Conservation (phyloP, 1,140 invertebrate genomes). For the Luehdorfia chinensis region DNA sequence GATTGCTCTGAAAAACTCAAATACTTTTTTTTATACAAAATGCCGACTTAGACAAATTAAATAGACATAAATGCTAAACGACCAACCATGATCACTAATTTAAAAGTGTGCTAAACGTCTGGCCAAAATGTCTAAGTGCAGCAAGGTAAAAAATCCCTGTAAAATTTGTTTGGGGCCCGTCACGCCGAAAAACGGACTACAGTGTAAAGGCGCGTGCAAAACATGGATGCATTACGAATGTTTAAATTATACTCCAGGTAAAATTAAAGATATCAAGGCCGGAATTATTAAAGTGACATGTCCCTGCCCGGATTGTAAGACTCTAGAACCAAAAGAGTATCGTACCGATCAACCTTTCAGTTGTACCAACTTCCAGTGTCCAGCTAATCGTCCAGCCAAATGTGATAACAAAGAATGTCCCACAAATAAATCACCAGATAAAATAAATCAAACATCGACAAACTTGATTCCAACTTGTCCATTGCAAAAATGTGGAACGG, state of each 20-base stretch:
- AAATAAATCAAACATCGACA: slow-evolving; percentile 14
- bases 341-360: slow-evolving; percentile 36
- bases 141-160: slow-evolving; percentile 52
- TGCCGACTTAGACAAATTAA: slow-evolving; percentile 4
- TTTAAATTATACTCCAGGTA: slow-evolving; percentile 49
- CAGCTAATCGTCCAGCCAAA: slow-evolving; percentile 39
- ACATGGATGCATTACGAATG: slow-evolving; percentile 53
- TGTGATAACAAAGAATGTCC: slow-evolving; percentile 38
- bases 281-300: slow-evolving; percentile 48
- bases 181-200: slow-evolving; percentile 43
- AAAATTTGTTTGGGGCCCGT: slow-evolving; percentile 53
- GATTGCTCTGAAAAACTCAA: no score
- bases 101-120: not conserved
- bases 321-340: slow-evolving; percentile 36
- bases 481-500: slow-evolving; percentile 34
- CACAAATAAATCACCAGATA: slow-evolving; percentile 24
- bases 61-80: slow-evolving; percentile 4
- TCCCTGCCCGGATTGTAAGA: slow-evolving; percentile 55
- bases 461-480: slow-evolving; percentile 19
- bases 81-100: slow-evolving; percentile 6
- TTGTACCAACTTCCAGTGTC: slow-evolving; percentile 45
- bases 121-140: slow-evolving; percentile 47
- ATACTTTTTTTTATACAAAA: no score
- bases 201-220: slow-evolving; percentile 53
- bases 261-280: slow-evolving; percentile 52